Conservation (phyloP, 2,888 invertebrate species). For the Meloe dianella region DNA sequence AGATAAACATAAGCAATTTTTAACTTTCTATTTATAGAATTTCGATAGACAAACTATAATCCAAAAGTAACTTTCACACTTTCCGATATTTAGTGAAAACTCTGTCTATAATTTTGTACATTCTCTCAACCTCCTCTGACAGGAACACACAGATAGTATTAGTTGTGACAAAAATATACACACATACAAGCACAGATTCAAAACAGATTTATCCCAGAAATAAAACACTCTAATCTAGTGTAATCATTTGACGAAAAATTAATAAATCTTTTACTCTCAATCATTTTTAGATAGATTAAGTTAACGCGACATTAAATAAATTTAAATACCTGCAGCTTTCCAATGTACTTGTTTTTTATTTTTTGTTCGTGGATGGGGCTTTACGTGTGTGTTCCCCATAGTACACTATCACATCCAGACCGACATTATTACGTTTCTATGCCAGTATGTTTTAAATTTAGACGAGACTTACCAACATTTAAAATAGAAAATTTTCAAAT, state of each 20-base stretch:
- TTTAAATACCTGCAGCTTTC: conserved; percentile 78
- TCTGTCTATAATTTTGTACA: not conserved
- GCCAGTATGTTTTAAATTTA: conserved; percentile 52
- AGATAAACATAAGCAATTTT: too few relatives aligned
- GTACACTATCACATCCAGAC: conserved; percentile 50
- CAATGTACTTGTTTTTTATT: conserved; percentile 81
- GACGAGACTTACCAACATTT: conserved; percentile 47
- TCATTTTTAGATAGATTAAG: too few relatives aligned
- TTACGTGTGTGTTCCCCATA: conserved; percentile 72
- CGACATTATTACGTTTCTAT: conserved; percentile 41
- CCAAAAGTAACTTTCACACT: not conserved
- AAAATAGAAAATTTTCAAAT: conserved; percentile 31
- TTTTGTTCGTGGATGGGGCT: conserved; percentile 65
- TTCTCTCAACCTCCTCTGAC: not conserved
- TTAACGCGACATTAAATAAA: conserved; percentile 6
- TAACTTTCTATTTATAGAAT: not conserved
- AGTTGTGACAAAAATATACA: conserved; percentile 1
- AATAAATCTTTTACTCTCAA: not conserved
- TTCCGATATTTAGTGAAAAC: not conserved
- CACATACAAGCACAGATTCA: conserved; percentile 32
- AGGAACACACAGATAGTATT: not conserved
- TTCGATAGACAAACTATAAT: not conserved
- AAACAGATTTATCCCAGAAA: conserved; percentile 35
- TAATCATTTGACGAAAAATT: not conserved
- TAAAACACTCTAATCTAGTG: conserved; percentile 28